Conservation (phyloP, 2,888 invertebrate species). For the Tenthredo notha region DNA sequence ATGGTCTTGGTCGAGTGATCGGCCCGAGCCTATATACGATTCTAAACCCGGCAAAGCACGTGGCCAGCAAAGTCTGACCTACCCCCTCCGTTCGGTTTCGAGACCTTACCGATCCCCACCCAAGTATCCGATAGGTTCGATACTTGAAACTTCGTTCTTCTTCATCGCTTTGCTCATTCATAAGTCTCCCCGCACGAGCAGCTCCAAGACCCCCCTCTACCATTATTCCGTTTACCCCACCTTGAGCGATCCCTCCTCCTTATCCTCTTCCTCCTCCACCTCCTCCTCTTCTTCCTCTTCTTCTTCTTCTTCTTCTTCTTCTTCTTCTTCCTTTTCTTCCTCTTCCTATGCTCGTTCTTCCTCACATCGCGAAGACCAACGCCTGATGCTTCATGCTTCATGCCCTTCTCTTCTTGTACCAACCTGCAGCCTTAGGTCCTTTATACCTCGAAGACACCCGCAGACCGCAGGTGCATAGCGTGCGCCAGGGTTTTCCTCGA, state of each 20-base stretch:
- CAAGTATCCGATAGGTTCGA: conserved; percentile 45
- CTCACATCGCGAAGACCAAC: conserved; percentile 61
- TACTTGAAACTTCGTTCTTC: conserved; percentile 39
- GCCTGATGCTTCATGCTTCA: conserved; percentile 54
- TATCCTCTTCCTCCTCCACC: conserved; percentile 56
- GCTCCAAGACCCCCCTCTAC: conserved; percentile 56
- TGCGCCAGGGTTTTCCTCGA: conserved; percentile 24
- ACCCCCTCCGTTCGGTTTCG: conserved; percentile 38
- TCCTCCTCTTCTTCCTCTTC: conserved; percentile 52
- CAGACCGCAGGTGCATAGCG: conserved; percentile 63
- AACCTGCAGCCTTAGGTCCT: conserved; percentile 55
- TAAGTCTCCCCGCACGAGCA: conserved; percentile 42
- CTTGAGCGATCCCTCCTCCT: conserved; percentile 56
- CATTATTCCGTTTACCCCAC: conserved; percentile 58
- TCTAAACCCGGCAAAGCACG: conserved; percentile 71
- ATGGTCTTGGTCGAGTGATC: conserved; percentile 65
- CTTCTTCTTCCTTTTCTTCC: conserved; percentile 55
- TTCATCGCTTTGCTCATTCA: conserved; percentile 66
- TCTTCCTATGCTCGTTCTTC: conserved; percentile 62
- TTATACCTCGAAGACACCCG: conserved; percentile 57
- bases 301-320: conserved; percentile 55
- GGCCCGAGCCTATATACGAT: conserved; percentile 69
- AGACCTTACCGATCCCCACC: conserved; percentile 17
- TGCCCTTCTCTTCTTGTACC: conserved; percentile 45
- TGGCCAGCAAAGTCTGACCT: conserved; percentile 66